Conservation (phyloP, 1,140 invertebrate species). For the Littorina saxatilis region DNA sequence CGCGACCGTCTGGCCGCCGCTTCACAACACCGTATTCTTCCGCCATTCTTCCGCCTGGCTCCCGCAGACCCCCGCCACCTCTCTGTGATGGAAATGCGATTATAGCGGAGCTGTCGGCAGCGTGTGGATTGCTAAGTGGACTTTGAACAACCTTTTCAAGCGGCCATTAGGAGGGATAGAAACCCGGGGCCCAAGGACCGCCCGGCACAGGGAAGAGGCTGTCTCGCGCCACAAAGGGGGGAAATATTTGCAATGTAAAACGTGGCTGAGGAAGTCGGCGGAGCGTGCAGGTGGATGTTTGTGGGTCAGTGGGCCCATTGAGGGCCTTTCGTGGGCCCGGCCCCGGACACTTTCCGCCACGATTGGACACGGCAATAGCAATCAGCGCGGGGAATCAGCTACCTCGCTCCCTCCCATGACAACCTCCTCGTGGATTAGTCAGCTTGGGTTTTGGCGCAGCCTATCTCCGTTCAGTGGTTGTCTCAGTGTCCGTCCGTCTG, state of each 20-base stretch:
- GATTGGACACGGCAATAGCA: constrained; percentile 20
- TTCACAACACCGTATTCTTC: background rate
- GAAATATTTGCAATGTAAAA: constrained; percentile 25
- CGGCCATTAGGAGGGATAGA: background rate
- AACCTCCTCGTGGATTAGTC: no score
- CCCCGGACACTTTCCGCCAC: background rate
- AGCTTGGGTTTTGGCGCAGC: no score
- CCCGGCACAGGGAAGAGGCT: no score
- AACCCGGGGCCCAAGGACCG: background rate
- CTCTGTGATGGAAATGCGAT: constrained; percentile 26
- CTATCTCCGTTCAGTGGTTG: no score
- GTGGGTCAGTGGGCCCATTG: constrained; percentile 1
- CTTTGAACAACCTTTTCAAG: constrained; percentile 23
- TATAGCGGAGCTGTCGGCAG: background rate
- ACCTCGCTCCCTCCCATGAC: background rate
- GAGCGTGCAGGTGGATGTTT: constrained; percentile 1
- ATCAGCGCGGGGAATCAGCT: constrained; percentile 12
- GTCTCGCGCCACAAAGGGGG: background rate
- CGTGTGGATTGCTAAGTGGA: constrained; percentile 25
- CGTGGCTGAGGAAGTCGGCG: background rate
- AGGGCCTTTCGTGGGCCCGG: background rate
- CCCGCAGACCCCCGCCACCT: background rate
- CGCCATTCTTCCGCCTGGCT: background rate
- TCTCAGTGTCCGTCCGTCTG: no score
- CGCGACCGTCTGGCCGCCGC: background rate